Percentiles rank a stretch among this genome's conserved stretches.
These are phyloP conservation scores for Rhynchonycteris naso DNA, from an alignment of 2,797 vertebrate genomes.

Conservation along the genomic window DNA sequence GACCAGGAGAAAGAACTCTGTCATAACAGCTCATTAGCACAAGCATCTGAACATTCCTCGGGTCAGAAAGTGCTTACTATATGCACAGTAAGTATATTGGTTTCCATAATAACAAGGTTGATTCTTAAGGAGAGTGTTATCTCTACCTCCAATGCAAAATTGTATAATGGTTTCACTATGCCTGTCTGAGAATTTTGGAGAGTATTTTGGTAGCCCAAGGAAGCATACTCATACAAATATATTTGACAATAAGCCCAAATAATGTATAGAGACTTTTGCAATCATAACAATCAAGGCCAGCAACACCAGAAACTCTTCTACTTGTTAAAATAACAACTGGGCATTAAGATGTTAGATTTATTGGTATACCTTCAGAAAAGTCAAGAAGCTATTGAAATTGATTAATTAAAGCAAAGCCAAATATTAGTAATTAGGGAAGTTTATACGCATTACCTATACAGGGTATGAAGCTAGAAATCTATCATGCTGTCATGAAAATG, in stretches of 20 bases:
- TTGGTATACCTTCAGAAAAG: not conserved
- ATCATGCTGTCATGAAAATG: not conserved
- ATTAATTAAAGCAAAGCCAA: not conserved
- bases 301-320: not conserved
- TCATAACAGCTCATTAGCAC: not conserved
- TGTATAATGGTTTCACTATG: not conserved
- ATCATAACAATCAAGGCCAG: not conserved
- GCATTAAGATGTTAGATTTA: not conserved
- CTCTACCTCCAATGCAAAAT: not conserved
- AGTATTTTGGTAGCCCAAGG: not conserved
- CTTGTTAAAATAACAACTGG: not conserved
- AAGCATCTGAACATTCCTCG: rapidly evolving
- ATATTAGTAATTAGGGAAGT: not conserved
- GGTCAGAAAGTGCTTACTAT: not conserved
- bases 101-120: not conserved
- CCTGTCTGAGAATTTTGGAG: not conserved
- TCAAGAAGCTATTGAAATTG: not conserved
- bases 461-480: not conserved
- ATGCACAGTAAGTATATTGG: rapidly evolving
- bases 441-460: not conserved
- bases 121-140: not conserved
- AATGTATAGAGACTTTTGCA: not conserved
- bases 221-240: not conserved
- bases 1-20: not conserved
- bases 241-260: not conserved